Percentiles rank a stretch among this genome's conserved stretches.
phyloP scores from a whole-genome alignment of 92 coral and sea anemone species.

The Anthopleura xanthogrammica region DNA sequence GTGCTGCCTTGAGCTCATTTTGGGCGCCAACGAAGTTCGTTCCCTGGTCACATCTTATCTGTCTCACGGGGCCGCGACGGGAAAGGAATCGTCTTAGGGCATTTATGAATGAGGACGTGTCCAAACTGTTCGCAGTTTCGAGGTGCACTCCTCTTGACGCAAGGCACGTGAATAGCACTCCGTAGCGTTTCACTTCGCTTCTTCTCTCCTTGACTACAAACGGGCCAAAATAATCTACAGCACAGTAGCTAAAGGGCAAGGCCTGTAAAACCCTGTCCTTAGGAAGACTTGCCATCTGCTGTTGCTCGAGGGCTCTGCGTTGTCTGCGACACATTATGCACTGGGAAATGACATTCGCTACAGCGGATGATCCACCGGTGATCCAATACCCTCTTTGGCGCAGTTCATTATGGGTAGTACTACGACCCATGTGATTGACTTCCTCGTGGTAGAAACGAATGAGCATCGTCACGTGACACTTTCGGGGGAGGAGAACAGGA shows the following conservation, averaged over 20 bases:
- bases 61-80: conserved; percentile 34
- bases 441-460: conserved; percentile 18
- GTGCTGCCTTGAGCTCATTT: conserved; percentile 23
- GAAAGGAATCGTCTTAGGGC: conserved; percentile 42
- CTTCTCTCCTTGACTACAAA: conserved; percentile 35
- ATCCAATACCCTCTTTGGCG: conserved; percentile 40
- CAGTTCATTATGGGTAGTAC: conserved; percentile 36
- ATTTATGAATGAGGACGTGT: conserved; percentile 31
- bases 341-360: conserved; percentile 17
- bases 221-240: conserved; percentile 44
- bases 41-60: conserved; percentile 34
- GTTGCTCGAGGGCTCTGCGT: conserved; percentile 6
- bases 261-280: conserved; percentile 24
- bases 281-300: conserved; percentile 37
- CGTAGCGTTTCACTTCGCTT: conserved; percentile 37
- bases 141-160: conserved; percentile 39
- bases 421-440: conserved; percentile 38
- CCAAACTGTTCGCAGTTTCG: conserved; percentile 34
- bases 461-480: conserved; percentile 22
- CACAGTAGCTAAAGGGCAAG: conserved; percentile 40
- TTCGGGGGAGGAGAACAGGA: conserved; percentile 6
- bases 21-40: conserved; percentile 41
- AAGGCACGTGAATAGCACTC: conserved; percentile 43
- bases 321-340: conserved; percentile 29
- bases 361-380: conserved; percentile 33